These are phyloP conservation scores for Vombatus ursinus DNA, from an alignment of 2,113 vertebrate species.

Conservation along the genomic window DNA sequence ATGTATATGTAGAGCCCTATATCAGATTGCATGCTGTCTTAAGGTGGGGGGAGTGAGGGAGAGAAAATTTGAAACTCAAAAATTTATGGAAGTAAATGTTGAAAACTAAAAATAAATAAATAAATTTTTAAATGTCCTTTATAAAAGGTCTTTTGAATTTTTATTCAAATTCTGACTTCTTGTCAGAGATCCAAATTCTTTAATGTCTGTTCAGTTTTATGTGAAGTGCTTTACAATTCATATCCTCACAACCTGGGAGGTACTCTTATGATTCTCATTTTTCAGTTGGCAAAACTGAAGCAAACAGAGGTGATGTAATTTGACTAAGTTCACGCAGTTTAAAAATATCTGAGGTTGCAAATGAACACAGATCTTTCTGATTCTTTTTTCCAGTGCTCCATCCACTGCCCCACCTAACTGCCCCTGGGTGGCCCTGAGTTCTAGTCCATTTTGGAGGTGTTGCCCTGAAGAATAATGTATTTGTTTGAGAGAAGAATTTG, in stretches of 20 bases:
- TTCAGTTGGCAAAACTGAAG: not conserved
- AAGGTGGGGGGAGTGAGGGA: too few species aligned
- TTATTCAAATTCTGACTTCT: not conserved
- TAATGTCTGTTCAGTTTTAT: not conserved
- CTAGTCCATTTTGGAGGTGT: not conserved
- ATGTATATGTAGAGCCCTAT: too few species aligned
- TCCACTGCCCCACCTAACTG: not conserved
- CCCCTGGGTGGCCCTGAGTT: not conserved
- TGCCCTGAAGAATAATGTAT: not conserved
- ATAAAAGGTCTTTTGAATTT: not conserved
- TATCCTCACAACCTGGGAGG: not conserved
- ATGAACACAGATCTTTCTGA: not conserved
- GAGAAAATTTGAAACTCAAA: too few species aligned
- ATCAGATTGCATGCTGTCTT: too few species aligned
- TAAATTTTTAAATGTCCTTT: not conserved
- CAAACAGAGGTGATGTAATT: not conserved
- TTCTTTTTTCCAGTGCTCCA: not conserved
- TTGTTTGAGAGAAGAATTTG: not conserved
- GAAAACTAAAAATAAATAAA: too few species aligned
- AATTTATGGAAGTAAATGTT: too few species aligned
- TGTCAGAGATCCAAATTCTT: not conserved
- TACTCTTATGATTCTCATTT: not conserved
- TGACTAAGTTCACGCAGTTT: not conserved
- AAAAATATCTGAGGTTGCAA: not conserved
- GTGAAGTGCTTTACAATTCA: not conserved